Conservation (phyloP, 2,797 vertebrate species). For the Phataginus tricuspis region DNA sequence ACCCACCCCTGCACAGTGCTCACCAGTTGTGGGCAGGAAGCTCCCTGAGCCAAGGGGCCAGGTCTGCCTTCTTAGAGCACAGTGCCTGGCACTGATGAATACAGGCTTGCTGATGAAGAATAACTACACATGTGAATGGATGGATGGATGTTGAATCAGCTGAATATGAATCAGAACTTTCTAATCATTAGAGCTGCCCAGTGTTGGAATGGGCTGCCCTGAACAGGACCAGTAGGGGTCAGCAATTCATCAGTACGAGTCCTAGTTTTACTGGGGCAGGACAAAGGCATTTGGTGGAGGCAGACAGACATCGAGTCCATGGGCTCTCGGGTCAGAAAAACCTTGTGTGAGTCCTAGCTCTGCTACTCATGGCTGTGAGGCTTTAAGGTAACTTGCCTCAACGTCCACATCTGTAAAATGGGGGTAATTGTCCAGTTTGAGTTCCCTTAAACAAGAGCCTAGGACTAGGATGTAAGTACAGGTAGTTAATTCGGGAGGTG, state of each 20-base stretch:
- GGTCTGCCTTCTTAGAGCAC: neutral
- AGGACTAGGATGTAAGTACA: neutral
- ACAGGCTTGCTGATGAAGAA: neutral
- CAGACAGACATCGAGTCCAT: neutral
- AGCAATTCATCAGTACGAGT: neutral
- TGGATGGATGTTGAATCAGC: neutral
- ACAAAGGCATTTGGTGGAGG: neutral
- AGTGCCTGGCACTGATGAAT: neutral
- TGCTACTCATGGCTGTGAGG: neutral
- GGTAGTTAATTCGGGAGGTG: neutral
- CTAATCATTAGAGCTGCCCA: neutral
- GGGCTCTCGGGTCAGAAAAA: neutral
- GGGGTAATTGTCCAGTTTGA: neutral
- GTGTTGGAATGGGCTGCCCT: neutral
- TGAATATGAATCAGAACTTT: neutral
- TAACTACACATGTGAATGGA: neutral
- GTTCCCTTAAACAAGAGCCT: neutral
- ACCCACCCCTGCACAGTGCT: accelerated
- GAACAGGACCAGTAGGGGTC: neutral
- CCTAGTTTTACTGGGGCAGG: neutral
- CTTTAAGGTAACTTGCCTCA: neutral
- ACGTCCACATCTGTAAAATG: neutral
- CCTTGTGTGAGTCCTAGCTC: neutral
- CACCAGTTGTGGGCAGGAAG: neutral
- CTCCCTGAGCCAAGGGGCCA: neutral